A percentile compares a stretch with the other conserved stretches of the same genome.
Evolutionary conservation across 2,113 vertebrate species (phyloP).

Genomic region (Potamarius usumacintae): DNA sequence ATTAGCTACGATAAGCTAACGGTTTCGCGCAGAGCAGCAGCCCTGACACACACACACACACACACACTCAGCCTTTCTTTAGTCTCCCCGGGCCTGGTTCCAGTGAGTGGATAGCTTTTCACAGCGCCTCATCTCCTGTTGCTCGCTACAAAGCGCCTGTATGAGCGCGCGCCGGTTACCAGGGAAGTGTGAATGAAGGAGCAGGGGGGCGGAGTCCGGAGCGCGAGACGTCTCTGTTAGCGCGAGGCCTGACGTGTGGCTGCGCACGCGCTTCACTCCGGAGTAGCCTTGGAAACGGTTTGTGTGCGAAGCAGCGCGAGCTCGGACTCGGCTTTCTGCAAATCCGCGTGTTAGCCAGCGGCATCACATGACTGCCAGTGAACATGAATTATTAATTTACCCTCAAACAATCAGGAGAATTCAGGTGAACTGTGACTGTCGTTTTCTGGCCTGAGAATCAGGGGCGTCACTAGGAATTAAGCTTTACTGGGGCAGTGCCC

Average conservation of each 20-base stretch:
- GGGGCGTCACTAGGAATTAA: too few relatives aligned
- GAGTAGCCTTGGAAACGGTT: constrained; percentile 5
- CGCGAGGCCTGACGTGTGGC: constrained; percentile 74
- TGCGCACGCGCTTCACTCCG: constrained; percentile 72
- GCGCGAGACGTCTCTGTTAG: constrained; percentile 76
- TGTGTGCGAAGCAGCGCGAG: background rate
- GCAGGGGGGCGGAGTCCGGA: constrained; percentile 66
- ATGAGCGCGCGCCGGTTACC: constrained; percentile 67
- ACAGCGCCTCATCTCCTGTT: constrained; percentile 68
- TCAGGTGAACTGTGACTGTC: background rate
- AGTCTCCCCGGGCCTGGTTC: constrained; percentile 69
- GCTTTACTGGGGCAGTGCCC: too few relatives aligned
- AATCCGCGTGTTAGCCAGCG: too few relatives aligned
- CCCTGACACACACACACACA: constrained; percentile 66
- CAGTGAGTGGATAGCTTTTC: constrained; percentile 66
- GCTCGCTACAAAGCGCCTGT: constrained; percentile 72
- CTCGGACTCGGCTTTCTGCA: background rate
- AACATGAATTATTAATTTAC: background rate
- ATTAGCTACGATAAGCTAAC: constrained; percentile 85
- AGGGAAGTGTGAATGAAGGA: constrained; percentile 71
- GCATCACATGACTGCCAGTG: too few relatives aligned
- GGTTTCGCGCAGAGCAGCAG: constrained; percentile 71
- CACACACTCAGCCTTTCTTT: constrained; percentile 62
- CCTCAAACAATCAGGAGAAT: too few relatives aligned
- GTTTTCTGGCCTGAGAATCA: background rate